Evolutionary conservation across 1,140 invertebrate species (phyloP), one percentile per base, ranked within the genome.

Genomic region (Drosophila setifemur): DNA sequence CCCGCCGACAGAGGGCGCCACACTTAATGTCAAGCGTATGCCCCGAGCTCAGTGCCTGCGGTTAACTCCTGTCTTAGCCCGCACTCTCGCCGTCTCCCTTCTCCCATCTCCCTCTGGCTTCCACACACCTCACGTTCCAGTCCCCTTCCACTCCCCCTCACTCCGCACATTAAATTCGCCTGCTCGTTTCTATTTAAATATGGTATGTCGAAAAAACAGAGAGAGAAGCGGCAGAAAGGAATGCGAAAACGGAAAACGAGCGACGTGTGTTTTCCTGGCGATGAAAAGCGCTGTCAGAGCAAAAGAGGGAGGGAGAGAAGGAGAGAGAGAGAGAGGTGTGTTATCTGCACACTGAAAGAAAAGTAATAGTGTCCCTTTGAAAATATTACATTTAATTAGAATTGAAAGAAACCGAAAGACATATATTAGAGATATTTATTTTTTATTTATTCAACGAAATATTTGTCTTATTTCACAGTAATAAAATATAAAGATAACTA

Each of bases 21-120:
- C 58, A 85, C 79, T 83, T 78, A 71, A 61, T 78, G 70, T 83
- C 63, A 78, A 85, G 78, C 73, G 70, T 63, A 48, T 85, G 68
- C 79, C 70, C 45, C 63, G 26, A 28, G 78, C 67, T 64, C 61
- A 61, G 55, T 70, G 61, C 63, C 50, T 85, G 79, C 58, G 78
- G 78, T 85, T 82, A 70, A n/a, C 42, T 47, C 29, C n/a, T 19
- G 7, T 19, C 48, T 63, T 44, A 63, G 29, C 53, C 7, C n/a
- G 3, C 4, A 12, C 14, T 5, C 3, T 11, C 8, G 4, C 1
- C 9, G 12, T 11, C 1, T 5, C 2, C 16, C 23, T 16, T 12
- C 6, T 19, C 1, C 19, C 45, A 31, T 33, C 21, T 9, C 12
- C 23, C n/a, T 12, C 33, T 40, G n/a, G n/a, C n/a, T n/a, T n/a